phyloP scores from a whole-genome alignment of 2,113 vertebrate species.

The Tautogolabrus adspersus region DNA sequence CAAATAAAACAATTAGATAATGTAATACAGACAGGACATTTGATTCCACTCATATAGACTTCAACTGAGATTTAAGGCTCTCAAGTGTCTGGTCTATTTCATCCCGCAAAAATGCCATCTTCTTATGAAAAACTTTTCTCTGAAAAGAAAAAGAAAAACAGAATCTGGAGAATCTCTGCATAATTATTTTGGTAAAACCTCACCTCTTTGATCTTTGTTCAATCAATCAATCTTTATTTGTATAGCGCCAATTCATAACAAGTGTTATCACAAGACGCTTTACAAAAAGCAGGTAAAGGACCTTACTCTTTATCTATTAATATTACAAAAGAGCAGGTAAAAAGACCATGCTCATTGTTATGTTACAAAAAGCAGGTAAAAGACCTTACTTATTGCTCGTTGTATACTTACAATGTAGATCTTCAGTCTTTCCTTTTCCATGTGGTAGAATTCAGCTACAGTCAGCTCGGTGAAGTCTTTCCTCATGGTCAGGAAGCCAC shows the following conservation, averaged over 20 bases:
- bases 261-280: too few relatives aligned
- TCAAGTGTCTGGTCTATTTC: constrained; percentile 63
- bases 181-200: neutral
- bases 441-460: constrained; percentile 80
- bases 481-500: constrained; percentile 81
- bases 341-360: too few relatives aligned
- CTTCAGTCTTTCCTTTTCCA: constrained; percentile 84
- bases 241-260: too few relatives aligned
- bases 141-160: constrained; percentile 30
- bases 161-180: neutral
- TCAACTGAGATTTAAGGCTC: constrained; percentile 58
- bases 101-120: constrained; percentile 77
- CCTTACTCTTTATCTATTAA: too few relatives aligned
- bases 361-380: too few relatives aligned
- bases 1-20: neutral
- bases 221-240: too few relatives aligned
- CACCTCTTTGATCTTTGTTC: neutral
- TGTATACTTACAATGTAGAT: constrained; percentile 81
- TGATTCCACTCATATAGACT: constrained; percentile 15
- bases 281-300: too few relatives aligned
- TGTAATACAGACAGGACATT: neutral
- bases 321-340: too few relatives aligned
- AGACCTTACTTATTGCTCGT: too few relatives aligned
- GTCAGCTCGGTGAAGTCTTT: constrained; percentile 81
- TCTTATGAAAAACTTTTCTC: constrained; percentile 78